phyloP scores from a whole-genome alignment of 2,797 vertebrate genomes.

The Paguma larvata region DNA sequence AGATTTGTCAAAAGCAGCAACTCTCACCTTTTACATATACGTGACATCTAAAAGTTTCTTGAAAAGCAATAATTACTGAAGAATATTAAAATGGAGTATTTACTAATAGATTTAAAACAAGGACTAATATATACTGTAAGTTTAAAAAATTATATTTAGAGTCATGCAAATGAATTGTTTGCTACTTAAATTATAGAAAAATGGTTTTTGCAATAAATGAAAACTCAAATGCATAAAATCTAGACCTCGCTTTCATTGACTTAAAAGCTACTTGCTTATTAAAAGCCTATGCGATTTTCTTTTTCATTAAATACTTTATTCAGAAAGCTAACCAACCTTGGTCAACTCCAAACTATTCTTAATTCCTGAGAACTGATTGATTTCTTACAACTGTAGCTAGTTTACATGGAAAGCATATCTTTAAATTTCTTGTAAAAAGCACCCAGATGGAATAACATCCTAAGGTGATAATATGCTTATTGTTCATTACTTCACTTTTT shows the following conservation, averaged over 20 bases:
- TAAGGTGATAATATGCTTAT: conserved; percentile 61
- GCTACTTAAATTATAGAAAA: conserved; percentile 73
- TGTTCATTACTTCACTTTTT: conserved; percentile 78
- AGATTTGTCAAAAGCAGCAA: background rate
- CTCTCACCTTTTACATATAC: background rate
- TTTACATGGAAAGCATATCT: conserved; percentile 49
- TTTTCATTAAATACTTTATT: conserved; percentile 84
- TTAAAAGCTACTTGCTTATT: conserved; percentile 82
- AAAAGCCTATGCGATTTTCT: conserved; percentile 81
- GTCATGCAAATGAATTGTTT: conserved; percentile 73
- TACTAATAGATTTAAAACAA: background rate
- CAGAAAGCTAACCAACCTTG: conserved; percentile 82
- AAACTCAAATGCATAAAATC: conserved; percentile 83
- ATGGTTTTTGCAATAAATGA: conserved; percentile 76
- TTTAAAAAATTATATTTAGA: conserved; percentile 54
- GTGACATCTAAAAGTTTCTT: background rate
- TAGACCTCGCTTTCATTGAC: conserved; percentile 82
- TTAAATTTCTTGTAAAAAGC: conserved; percentile 58
- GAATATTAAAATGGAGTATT: background rate
- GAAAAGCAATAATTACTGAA: conserved; percentile 8
- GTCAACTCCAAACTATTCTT: conserved; percentile 80
- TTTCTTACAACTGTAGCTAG: conserved; percentile 57
- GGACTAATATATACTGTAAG: background rate
- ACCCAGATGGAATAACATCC: background rate
- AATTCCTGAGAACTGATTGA: conserved; percentile 71